Base-by-base conservation (phyloP, 2,113 vertebrate species). In the Blennius ocellaris region DNA sequence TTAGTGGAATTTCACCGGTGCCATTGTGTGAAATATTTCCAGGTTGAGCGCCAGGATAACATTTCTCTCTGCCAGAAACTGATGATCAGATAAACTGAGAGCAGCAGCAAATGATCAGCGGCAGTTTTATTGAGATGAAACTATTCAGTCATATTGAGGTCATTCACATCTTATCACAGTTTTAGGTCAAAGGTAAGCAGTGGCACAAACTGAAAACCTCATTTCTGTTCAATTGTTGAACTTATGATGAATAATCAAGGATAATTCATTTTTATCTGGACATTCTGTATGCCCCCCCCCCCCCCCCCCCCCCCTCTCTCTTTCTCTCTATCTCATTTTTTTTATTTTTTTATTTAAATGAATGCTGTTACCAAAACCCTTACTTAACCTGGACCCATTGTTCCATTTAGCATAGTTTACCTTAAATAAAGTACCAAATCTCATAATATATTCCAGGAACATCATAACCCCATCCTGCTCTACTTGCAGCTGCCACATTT, bases 301-400 rank as follows among this genome's bases (percentile, higher is more conserved):
- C n/a, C n/a, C n/a, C n/a, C n/a, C n/a, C n/a, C 21, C 4, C 21
- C 4, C 21, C 4, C 21, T 30, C 21, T 30, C 21, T 30, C 21
- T 30, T 4, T 30, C 21, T 30, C 21, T 30, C 21, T 30, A 2
- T 30, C 21, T 21, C 0, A 3, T 47, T 30, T 4, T 30, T 4
- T 30, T 4, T 55, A 14, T 12, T 11, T 7, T 10, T 30, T 7
- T 47, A 69, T 66, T 70, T 54, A 30, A 30, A n/a, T 61, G 53
- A 68, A 59, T 58, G 39, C 11, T n/a, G 12, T 50, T 16, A 59
- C 52, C 12, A 73, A 54, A 73, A 53, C 68, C 44, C 17, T 69
- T 83, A 69, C 56, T 41, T 69, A 81, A 83, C 53, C 43, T 16
- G 17, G 67, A 76, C 83, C 67, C 48, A 65, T 72, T 51, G 59